phyloP scores from a whole-genome alignment of 2,888 invertebrate genomes.

The Dromius quadrimaculatus region DNA sequence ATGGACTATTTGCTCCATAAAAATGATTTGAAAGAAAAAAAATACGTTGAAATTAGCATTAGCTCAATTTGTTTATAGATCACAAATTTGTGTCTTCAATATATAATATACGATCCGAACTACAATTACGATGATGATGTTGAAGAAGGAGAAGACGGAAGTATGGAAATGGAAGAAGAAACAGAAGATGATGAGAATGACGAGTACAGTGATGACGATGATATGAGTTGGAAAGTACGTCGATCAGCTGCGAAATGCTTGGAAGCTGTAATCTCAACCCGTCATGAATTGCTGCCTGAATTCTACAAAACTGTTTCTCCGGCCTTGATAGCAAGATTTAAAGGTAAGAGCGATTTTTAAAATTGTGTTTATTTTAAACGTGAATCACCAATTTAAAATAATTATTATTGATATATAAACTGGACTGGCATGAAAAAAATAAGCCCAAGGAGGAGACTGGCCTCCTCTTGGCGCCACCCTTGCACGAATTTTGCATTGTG shows the following conservation, averaged over 20 bases:
- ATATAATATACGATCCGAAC: conserved; percentile 97
- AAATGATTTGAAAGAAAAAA: too few species aligned
- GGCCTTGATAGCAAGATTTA: conserved; percentile 91
- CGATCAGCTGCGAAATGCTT: conserved; percentile 97
- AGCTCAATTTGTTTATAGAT: conserved; percentile 69
- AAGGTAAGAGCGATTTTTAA: too few species aligned
- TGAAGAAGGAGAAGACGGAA: conserved; percentile 75
- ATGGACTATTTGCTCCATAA: too few species aligned
- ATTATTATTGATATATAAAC: too few species aligned
- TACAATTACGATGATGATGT: conserved; percentile 97
- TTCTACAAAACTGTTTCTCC: conserved; percentile 92
- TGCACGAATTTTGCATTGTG: too few species aligned
- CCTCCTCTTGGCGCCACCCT: too few species aligned
- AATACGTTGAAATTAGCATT: too few species aligned
- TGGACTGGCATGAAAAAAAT: too few species aligned
- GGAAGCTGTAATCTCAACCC: conserved; percentile 92
- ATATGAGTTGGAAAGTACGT: conserved; percentile 99
- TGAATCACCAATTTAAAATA: too few species aligned
- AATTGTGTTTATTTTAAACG: too few species aligned
- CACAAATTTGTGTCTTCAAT: conserved; percentile 87
- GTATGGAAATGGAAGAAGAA: conserved; percentile 77
- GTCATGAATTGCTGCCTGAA: conserved; percentile 90
- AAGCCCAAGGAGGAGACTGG: too few species aligned
- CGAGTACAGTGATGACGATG: conserved; percentile 99
- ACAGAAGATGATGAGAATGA: conserved; percentile 87